Evolutionary conservation across 2,888 invertebrate genomes (phyloP).

Genomic region (Caenorhabditis zanzibari): DNA sequence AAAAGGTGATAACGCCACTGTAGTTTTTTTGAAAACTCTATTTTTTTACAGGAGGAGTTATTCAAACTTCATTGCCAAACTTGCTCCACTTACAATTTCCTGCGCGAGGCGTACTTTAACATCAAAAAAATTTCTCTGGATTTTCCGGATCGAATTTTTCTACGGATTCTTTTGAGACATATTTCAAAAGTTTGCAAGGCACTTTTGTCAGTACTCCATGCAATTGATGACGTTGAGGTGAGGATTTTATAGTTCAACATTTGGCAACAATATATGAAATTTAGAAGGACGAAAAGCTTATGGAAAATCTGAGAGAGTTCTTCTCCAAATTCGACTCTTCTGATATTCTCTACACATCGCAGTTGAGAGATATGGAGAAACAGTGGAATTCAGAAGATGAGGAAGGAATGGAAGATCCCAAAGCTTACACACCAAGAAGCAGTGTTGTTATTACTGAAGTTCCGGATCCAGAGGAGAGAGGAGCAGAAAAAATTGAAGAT

Average conservation of each 20-base stretch:
- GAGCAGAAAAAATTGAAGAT: not conserved
- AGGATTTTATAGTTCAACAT: too few relatives aligned
- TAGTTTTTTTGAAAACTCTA: not conserved
- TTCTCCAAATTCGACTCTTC: conserved; percentile 7
- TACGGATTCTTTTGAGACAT: not conserved
- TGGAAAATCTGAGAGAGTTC: not conserved
- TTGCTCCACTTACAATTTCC: not conserved
- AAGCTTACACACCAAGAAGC: not conserved
- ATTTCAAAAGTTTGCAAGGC: not conserved
- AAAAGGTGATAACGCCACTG: not conserved
- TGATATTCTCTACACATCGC: conserved; percentile 3
- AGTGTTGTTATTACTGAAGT: not conserved
- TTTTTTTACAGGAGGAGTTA: conserved; percentile 8
- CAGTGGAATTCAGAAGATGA: not conserved
- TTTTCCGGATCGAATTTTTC: not conserved
- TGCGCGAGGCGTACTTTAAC: not conserved
- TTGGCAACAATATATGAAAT: too few relatives aligned
- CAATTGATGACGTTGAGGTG: not conserved
- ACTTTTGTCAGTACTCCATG: not conserved
- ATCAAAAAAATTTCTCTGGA: not conserved
- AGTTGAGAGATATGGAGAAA: conserved; percentile 1
- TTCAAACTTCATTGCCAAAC: not conserved
- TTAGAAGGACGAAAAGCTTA: too few relatives aligned
- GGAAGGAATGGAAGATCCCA: not conserved
- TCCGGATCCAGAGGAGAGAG: not conserved